Percentiles rank a stretch among this genome's conserved stretches.
phyloP scores from a whole-genome alignment of 1,140 invertebrate genomes.

The Heliconius nattereri region DNA sequence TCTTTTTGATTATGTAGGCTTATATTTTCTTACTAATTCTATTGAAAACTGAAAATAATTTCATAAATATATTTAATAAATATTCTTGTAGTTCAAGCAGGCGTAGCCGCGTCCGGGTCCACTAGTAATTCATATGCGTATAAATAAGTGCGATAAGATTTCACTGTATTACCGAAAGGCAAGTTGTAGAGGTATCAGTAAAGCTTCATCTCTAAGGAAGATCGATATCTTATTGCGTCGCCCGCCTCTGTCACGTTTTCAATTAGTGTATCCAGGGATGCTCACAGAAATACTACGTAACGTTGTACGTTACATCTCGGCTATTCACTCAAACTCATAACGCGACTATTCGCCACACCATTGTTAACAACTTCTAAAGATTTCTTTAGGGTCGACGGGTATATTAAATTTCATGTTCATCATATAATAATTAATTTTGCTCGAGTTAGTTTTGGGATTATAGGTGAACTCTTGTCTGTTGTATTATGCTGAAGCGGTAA shows the following conservation, averaged over 20 bases:
- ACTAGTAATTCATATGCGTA: not conserved
- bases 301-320: slow-evolving; percentile 46
- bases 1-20: too few relatives aligned
- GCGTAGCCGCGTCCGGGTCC: too few relatives aligned
- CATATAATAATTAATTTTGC: slow-evolving; percentile 1
- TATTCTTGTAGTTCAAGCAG: too few relatives aligned
- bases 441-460: not conserved
- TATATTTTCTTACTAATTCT: too few relatives aligned
- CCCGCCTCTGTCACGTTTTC: slow-evolving; percentile 65
- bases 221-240: slow-evolving; percentile 40
- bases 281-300: slow-evolving; percentile 37
- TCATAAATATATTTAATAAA: too few relatives aligned
- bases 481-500: not conserved
- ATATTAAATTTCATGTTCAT: slow-evolving; percentile 29
- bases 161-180: not conserved
- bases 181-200: not conserved
- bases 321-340: slow-evolving; percentile 56
- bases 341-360: slow-evolving; percentile 31
- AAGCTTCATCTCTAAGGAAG: slow-evolving; percentile 21
- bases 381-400: slow-evolving; percentile 28
- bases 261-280: slow-evolving; percentile 62
- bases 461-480: not conserved
- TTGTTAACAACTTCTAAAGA: slow-evolving; percentile 35
- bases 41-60: too few relatives aligned
- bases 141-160: not conserved